Conservation (phyloP, 2,888 invertebrate species). For the Agonopterix arenella region DNA sequence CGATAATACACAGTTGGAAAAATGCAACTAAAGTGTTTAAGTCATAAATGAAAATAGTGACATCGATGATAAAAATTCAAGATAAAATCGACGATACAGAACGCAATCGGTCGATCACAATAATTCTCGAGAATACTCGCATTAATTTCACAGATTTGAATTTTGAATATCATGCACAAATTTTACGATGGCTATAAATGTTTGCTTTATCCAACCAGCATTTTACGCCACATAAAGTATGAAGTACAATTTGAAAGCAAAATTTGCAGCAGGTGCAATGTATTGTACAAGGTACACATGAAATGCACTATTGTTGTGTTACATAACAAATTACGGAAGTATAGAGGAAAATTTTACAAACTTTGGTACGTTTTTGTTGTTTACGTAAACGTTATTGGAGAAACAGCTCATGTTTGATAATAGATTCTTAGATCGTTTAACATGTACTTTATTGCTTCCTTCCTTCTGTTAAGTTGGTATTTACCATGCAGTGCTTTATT, state of each 20-base stretch:
- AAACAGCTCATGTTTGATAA: not conserved
- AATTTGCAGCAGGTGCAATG: not conserved
- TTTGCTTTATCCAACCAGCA: not conserved
- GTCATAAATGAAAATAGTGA: too few relatives aligned
- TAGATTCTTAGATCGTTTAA: not conserved
- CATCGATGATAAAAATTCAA: too few relatives aligned
- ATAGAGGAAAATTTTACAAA: conserved; percentile 16
- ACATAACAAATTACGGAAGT: conserved; percentile 12
- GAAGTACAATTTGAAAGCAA: conserved; percentile 1
- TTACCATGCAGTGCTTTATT: too few relatives aligned
- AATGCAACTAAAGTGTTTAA: too few relatives aligned
- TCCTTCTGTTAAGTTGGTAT: not conserved
- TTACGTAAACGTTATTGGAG: conserved; percentile 3
- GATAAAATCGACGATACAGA: too few relatives aligned
- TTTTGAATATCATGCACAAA: not conserved
- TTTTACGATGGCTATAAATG: not conserved
- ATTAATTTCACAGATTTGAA: too few relatives aligned
- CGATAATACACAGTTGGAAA: too few relatives aligned
- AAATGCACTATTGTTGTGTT: conserved; percentile 21
- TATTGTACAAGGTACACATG: conserved; percentile 7
- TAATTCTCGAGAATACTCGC: too few relatives aligned
- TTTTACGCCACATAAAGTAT: not conserved
- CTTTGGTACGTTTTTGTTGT: conserved; percentile 4
- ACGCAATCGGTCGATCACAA: too few relatives aligned
- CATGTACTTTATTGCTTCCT: not conserved